Percentiles rank a stretch among this genome's conserved stretches.
Conservation (phyloP, 2,888 invertebrate species). For the Drosophila gaucha region DNA sequence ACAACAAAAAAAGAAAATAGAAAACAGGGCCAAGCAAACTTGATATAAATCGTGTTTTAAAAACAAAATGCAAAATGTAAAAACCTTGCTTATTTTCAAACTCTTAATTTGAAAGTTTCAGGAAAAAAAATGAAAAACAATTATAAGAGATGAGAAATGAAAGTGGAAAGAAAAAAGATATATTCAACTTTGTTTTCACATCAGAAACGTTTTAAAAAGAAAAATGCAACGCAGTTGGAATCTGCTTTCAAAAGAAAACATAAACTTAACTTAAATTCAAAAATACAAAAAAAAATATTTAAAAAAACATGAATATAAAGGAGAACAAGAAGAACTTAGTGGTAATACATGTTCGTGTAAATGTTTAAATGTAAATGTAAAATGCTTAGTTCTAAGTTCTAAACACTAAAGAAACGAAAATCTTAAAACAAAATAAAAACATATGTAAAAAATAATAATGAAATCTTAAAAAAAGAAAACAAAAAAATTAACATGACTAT, state of each 20-base stretch:
- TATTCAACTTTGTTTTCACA: conserved; percentile 44
- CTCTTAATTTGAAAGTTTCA: no score
- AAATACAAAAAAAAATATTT: background rate
- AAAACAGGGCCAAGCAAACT: no score
- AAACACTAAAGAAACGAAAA: conserved; percentile 2
- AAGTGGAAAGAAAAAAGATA: background rate
- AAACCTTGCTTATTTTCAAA: no score
- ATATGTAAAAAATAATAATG: conserved; percentile 49
- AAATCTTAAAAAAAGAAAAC: conserved; percentile 16
- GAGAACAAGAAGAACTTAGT: conserved; percentile 40
- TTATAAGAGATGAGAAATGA: conserved; percentile 4
- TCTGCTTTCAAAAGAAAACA: conserved; percentile 33
- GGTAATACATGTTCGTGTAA: conserved; percentile 63
- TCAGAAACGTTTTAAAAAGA: conserved; percentile 18
- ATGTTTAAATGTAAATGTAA: conserved; percentile 60
- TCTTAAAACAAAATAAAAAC: conserved; percentile 29
- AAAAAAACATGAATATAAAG: conserved; percentile 28
- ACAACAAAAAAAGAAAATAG: background rate
- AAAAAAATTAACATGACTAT: conserved; percentile 16
- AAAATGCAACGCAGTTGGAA: conserved; percentile 36
- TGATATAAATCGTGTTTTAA: no score
- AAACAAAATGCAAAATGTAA: background rate
- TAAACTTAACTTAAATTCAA: conserved; percentile 17
- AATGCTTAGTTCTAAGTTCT: conserved; percentile 33
- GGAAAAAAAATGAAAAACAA: background rate